Base-by-base conservation (phyloP, 2,888 invertebrate species). In the Cabera pusaria region DNA sequence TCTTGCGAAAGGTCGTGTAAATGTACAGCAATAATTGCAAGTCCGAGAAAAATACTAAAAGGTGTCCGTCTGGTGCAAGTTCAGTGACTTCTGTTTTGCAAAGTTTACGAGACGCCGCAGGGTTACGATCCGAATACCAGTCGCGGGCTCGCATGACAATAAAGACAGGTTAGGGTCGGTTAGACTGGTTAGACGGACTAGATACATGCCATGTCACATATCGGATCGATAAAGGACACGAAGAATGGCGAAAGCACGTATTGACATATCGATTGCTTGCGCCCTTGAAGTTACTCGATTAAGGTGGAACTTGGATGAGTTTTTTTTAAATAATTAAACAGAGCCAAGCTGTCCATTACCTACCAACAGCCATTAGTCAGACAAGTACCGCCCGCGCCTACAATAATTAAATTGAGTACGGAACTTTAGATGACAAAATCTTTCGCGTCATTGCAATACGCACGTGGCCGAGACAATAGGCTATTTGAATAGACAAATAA, bases 171-270 rank as follows among this genome's bases (percentile, higher is more conserved):
- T n/a, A n/a, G n/a, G n/a, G n/a, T n/a, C n/a, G n/a, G n/a, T n/a
- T n/a, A n/a, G n/a, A n/a, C n/a, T n/a, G n/a, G n/a, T n/a, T n/a
- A n/a, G n/a, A n/a, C n/a, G n/a, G n/a, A 63, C 57, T 59, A 64
- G 55, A 56, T 52, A 54, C 51, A 51, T 49, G 37, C 26, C 28
- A 36, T 28, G 41, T 47, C 35, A 38, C 43, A 53, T 44, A 14
- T 14, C 62, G 63, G 64, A 64, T 76, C 69, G 63, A 52, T 55
- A 47, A 56, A 67, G 59, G 59, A 55, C 59, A 59, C 40, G 37
- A 40, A 31, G 27, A 41, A 34, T 43, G 41, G 31, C 39, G 40
- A 48, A 40, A 43, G 41, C 36, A 32, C 21, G 41, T 48, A 29
- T 44, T 44, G 33, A 31, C 31, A 36, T 45, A 47, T 45, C 29